Percentiles rank a stretch among this genome's conserved stretches.
phyloP scores from a whole-genome alignment of 2,888 invertebrate genomes.

The Pemphredon lugubris region DNA sequence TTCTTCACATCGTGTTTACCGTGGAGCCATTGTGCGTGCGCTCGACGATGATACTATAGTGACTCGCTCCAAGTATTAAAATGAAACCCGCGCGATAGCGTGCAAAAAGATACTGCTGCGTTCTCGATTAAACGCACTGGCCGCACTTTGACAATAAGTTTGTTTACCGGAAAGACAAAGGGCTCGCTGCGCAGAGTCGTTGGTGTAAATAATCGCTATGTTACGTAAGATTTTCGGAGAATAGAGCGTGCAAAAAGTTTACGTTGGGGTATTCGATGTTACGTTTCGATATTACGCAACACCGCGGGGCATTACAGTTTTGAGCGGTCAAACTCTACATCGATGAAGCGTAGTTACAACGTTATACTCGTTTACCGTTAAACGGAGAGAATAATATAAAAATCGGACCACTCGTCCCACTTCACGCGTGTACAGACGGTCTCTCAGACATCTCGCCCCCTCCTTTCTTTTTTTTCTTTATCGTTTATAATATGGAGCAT shows the following conservation, averaged over 20 bases:
- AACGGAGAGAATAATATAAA: not conserved
- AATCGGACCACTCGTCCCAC: slow-evolving; percentile 5
- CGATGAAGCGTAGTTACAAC: too few relatives aligned
- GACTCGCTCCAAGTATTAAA: slow-evolving; percentile 36
- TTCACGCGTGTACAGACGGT: slow-evolving; percentile 9
- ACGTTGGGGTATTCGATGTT: too few relatives aligned
- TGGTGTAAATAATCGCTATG: not conserved
- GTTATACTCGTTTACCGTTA: too few relatives aligned
- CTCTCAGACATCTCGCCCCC: slow-evolving; percentile 8
- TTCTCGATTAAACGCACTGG: too few relatives aligned
- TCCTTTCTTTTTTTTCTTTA: slow-evolving; percentile 46
- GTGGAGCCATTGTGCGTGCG: slow-evolving; percentile 26
- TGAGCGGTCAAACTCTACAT: too few relatives aligned
- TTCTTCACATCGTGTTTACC: slow-evolving; percentile 23
- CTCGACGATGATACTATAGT: slow-evolving; percentile 25
- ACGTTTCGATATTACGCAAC: too few relatives aligned
- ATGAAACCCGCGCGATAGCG: slow-evolving; percentile 26
- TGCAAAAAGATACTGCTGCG: slow-evolving; percentile 2
- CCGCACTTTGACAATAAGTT: slow-evolving; percentile 4
- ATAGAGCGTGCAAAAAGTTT: too few relatives aligned
- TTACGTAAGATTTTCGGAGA: slow-evolving; percentile 4
- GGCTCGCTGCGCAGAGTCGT: not conserved
- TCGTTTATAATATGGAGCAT: slow-evolving; percentile 36
- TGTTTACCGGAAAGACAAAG: slow-evolving; percentile 8
- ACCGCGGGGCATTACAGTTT: too few relatives aligned